Evolutionary conservation across 2,888 invertebrate genomes (phyloP).

Genomic region (Scaptomyza flava): DNA sequence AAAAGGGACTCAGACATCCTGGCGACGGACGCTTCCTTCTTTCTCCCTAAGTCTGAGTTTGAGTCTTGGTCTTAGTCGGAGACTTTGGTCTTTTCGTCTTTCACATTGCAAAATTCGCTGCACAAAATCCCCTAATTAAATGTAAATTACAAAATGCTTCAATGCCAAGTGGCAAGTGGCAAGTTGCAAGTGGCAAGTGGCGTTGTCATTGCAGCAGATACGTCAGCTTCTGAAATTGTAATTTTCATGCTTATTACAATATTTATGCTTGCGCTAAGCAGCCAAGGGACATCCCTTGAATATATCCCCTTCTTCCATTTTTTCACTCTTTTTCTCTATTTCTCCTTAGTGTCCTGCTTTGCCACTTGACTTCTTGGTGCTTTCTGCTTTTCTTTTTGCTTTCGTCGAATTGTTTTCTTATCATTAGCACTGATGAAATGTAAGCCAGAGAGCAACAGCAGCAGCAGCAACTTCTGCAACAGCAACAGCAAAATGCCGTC

Average conservation of each 20-base stretch:
- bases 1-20: conserved; percentile 35
- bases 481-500: conserved; percentile 38
- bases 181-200: conserved; percentile 44
- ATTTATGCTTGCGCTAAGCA: conserved; percentile 72
- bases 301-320: neutral
- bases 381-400: conserved; percentile 9
- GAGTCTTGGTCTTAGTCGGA: conserved; percentile 11
- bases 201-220: conserved; percentile 58
- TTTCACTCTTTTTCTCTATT: neutral
- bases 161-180: conserved; percentile 52
- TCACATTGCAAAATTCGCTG: conserved; percentile 57
- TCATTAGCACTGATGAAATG: conserved; percentile 77
- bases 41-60: conserved; percentile 1
- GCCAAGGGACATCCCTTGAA: conserved; percentile 35
- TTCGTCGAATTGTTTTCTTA: conserved; percentile 73
- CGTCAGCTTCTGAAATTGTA: conserved; percentile 69
- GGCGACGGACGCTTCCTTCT: conserved; percentile 15
- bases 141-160: conserved; percentile 78
- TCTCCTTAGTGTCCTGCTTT: conserved; percentile 22
- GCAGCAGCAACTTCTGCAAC: conserved; percentile 5
- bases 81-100: conserved; percentile 21
- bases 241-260: conserved; percentile 79
- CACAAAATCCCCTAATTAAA: conserved; percentile 75
- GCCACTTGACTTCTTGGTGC: conserved; percentile 43
- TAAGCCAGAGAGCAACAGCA: conserved; percentile 50